phyloP scores from a whole-genome alignment of 2,797 vertebrate species.

The Crenichthys baileyi region DNA sequence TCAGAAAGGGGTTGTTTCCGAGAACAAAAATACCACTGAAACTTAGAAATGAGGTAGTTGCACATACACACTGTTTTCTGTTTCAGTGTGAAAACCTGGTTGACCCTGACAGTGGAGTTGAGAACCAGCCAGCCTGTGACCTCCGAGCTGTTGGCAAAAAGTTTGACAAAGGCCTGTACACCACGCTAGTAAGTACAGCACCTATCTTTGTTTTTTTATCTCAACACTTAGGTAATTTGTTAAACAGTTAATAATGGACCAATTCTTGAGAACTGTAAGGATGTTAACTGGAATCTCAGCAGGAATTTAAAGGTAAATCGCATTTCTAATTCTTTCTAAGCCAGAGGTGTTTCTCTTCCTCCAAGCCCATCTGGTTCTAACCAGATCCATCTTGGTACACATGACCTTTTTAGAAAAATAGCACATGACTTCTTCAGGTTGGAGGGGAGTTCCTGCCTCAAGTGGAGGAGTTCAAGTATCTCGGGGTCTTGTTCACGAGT shows the following conservation, averaged over 20 bases:
- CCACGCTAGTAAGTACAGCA: slow-evolving; percentile 83
- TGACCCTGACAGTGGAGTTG: slow-evolving; percentile 70
- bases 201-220: neutral
- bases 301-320: neutral
- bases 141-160: slow-evolving; percentile 87
- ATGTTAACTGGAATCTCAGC: neutral
- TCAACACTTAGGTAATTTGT: neutral
- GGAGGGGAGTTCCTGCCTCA: too few relatives aligned
- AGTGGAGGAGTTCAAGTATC: too few relatives aligned
- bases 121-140: slow-evolving; percentile 83
- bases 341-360: too few relatives aligned
- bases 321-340: neutral
- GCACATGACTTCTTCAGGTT: neutral
- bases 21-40: neutral
- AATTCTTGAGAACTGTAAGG: neutral
- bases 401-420: neutral
- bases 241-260: neutral
- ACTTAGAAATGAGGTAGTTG: neutral
- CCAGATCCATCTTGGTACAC: neutral
- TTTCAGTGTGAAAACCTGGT: slow-evolving; percentile 81
- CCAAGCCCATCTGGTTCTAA: neutral
- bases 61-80: slow-evolving; percentile 7
- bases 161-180: slow-evolving; percentile 90
- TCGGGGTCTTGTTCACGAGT: too few relatives aligned
- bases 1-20: neutral